phyloP scores from a whole-genome alignment of 2,113 vertebrate species.

The Panthera uncia region DNA sequence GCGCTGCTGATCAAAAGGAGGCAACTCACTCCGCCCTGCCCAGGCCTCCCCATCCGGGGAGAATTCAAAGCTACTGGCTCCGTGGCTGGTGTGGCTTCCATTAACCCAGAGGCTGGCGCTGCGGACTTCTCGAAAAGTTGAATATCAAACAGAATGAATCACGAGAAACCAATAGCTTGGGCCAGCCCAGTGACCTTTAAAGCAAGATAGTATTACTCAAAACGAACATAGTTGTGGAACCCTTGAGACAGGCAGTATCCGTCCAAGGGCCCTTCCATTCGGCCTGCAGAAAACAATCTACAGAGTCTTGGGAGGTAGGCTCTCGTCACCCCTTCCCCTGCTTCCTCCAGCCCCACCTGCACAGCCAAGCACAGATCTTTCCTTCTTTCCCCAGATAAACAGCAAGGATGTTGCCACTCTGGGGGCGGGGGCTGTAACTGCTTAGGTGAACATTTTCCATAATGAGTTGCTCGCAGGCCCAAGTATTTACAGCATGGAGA shows the following conservation, averaged over 20 bases:
- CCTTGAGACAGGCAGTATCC: neutral
- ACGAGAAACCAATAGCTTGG: slow-evolving; percentile 59
- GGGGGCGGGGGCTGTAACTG: neutral
- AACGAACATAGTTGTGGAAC: neutral
- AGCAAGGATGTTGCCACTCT: rapidly evolving
- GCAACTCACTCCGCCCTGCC: neutral
- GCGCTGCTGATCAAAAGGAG: slow-evolving; percentile 67
- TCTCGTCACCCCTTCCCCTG: neutral
- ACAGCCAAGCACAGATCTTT: neutral
- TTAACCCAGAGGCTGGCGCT: slow-evolving; percentile 71
- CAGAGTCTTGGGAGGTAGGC: rapidly evolving
- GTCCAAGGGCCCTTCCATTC: neutral
- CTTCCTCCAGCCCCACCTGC: neutral
- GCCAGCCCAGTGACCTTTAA: slow-evolving; percentile 71
- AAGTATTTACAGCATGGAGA: neutral
- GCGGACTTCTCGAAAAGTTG: slow-evolving; percentile 15
- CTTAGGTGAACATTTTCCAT: neutral
- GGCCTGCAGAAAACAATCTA: neutral
- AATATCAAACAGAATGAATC: slow-evolving; percentile 63
- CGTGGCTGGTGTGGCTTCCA: slow-evolving; percentile 78
- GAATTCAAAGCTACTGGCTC: slow-evolving; percentile 76
- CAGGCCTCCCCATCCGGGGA: neutral
- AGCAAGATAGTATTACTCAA: slow-evolving; percentile 68
- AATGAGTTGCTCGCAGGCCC: neutral
- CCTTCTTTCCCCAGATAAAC: rapidly evolving